Evolutionary conservation across 1,140 invertebrate genomes (phyloP).

Genomic region (Calosoma granatense): DNA sequence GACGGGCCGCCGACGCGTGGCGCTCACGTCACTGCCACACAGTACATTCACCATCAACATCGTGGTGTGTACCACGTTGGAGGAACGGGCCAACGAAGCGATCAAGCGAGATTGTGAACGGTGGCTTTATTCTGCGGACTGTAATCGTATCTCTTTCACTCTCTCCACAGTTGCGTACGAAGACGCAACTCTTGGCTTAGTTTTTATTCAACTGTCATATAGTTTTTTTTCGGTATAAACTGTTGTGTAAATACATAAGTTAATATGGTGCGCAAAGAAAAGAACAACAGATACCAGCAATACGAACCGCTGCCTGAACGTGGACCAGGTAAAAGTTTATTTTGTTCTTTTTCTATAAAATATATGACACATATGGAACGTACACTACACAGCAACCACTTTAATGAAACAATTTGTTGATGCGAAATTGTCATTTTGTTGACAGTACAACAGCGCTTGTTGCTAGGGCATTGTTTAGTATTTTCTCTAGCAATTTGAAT

Average conservation of each 20-base stretch:
- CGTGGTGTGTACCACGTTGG: neutral
- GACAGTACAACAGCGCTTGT: too few relatives aligned
- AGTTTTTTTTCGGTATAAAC: neutral
- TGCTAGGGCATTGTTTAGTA: too few relatives aligned
- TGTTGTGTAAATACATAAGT: conserved; percentile 10
- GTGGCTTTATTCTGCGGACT: neutral
- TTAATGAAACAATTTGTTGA: too few relatives aligned
- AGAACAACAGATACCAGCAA: conserved; percentile 24
- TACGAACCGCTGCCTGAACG: conserved; percentile 32
- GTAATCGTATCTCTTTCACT: neutral
- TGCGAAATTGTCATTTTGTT: too few relatives aligned
- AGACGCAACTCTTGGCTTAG: neutral
- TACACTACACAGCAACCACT: too few relatives aligned
- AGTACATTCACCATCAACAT: neutral
- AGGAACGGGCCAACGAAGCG: too few relatives aligned
- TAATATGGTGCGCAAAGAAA: conserved; percentile 34
- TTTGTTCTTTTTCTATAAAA: too few relatives aligned
- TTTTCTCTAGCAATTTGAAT: too few relatives aligned
- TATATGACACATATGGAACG: too few relatives aligned
- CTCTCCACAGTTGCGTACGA: conserved; percentile 7
- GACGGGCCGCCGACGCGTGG: neutral
- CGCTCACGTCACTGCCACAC: neutral
- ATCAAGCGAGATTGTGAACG: too few relatives aligned
- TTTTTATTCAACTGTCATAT: conserved; percentile 9
- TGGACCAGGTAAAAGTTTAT: conserved; percentile 36